phyloP scores from a whole-genome alignment of 1,140 invertebrate species.

The Nephotettix cincticeps region DNA sequence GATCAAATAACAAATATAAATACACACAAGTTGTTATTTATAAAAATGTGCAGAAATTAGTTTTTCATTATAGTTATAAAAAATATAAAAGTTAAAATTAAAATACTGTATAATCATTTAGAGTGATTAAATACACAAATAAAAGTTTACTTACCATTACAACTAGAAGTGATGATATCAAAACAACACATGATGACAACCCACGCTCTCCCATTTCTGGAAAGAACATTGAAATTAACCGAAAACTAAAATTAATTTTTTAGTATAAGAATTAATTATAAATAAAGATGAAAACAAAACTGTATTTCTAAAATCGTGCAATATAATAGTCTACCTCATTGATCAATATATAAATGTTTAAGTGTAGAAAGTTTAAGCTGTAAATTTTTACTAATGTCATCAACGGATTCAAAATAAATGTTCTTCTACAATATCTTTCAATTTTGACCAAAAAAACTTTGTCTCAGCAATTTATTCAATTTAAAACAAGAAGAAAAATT shows the following conservation, averaged over 20 bases:
- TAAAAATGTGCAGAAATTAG: background rate
- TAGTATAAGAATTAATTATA: too few relatives aligned
- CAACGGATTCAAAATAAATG: too few relatives aligned
- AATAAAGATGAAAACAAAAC: too few relatives aligned
- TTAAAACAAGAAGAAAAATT: too few relatives aligned
- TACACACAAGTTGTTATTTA: background rate
- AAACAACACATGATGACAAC: background rate
- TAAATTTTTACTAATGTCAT: too few relatives aligned
- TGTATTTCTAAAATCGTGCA: too few relatives aligned
- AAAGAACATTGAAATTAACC: background rate
- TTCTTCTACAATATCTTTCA: too few relatives aligned
- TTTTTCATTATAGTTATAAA: background rate
- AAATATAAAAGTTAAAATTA: background rate
- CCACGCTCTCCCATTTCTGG: background rate
- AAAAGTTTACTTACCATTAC: background rate
- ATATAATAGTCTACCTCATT: too few relatives aligned
- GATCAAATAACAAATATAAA: background rate
- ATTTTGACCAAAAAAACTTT: too few relatives aligned
- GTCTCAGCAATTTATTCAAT: too few relatives aligned
- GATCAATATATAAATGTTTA: too few relatives aligned
- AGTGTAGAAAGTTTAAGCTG: too few relatives aligned
- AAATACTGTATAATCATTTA: background rate
- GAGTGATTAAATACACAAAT: background rate
- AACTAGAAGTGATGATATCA: background rate
- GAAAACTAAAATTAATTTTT: background rate